Evolutionary conservation across 2,888 invertebrate species (phyloP), one percentile per base, ranked within the genome.

Genomic region (Coecobrya sp.): DNA sequence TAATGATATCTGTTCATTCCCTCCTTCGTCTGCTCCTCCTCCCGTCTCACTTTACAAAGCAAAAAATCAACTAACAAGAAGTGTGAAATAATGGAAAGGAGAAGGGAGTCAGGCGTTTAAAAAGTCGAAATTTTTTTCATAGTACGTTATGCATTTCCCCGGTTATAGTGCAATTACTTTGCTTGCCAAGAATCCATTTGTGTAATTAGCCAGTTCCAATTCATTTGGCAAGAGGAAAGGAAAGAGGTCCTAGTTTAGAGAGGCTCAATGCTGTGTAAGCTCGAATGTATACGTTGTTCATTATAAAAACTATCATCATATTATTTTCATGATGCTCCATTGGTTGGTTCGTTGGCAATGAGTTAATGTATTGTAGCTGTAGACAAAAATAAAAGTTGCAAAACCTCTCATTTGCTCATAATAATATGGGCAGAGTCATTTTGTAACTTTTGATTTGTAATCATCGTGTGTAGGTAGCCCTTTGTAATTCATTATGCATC

Each of bases 21-120:
- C 90, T 91, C 86, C 91, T 81, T 68, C 82, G 68, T 86, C 81
- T 45, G 36, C 91, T 86, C 91, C 91, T 86, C 91, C 91, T 91
- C 81, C 45, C 49, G 22, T 81, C 42, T 76, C 85, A 73, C 36
- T 27, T 79, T 25, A 42, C 42, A 30, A 22, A 42, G 22, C 22
- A 22, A n/a, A 49, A 22, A n/a, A 36, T 19, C 22, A 65, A 65
- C 27, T 10, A 68, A 36, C 68, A 68, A 36, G 36, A 68, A 3
- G 68, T 30, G 30, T 4, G 13, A n/a, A 73, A 36, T 4, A 8
- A 73, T 73, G 70, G 42, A 36, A n/a, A 1, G n/a, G 30, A 10
- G 19, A 73, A n/a, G 7, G n/a, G 2, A 42, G 42, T 16, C 19
- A 27, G 70, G 0, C 10, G 25, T 19, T 27, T 8, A 73, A 42